Evolutionary conservation across 2,797 vertebrate genomes (phyloP).

Genomic region (Geotrypetes seraphini): DNA sequence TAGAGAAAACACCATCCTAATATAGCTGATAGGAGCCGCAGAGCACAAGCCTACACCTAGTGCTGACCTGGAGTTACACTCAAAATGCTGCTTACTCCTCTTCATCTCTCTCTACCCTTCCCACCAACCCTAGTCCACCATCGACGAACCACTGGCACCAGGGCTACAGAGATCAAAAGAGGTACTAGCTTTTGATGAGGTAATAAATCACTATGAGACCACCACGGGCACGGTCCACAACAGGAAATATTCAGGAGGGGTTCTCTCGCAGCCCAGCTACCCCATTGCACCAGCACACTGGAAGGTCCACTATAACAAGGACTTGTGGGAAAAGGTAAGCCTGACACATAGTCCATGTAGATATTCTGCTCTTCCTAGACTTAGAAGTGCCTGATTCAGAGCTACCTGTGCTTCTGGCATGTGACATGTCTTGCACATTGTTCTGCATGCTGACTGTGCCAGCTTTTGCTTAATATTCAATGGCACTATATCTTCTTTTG

Average conservation of each 20-base stretch:
- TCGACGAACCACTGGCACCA: constrained; percentile 11
- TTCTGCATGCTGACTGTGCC: no score
- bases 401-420: no score
- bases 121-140: constrained; percentile 16
- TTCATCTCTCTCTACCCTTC: no score
- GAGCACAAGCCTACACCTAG: background rate
- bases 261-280: constrained; percentile 21
- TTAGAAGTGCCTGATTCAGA: no score
- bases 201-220: constrained; percentile 28
- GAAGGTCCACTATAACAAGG: constrained; percentile 31
- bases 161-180: background rate
- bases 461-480: no score
- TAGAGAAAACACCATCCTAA: background rate
- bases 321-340: constrained; percentile 36
- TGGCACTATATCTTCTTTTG: no score
- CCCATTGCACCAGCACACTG: constrained; percentile 1
- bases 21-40: background rate
- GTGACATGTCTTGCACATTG: no score
- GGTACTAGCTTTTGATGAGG: constrained; percentile 23
- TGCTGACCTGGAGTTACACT: background rate
- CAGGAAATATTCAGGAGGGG: constrained; percentile 12
- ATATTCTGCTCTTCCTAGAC: no score
- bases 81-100: background rate
- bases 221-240: constrained; percentile 11
- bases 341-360: no score